A percentile compares a stretch with the other conserved stretches of the same genome.
phyloP scores from a whole-genome alignment of 2,113 vertebrate species.

The Myotis brandtii region DNA sequence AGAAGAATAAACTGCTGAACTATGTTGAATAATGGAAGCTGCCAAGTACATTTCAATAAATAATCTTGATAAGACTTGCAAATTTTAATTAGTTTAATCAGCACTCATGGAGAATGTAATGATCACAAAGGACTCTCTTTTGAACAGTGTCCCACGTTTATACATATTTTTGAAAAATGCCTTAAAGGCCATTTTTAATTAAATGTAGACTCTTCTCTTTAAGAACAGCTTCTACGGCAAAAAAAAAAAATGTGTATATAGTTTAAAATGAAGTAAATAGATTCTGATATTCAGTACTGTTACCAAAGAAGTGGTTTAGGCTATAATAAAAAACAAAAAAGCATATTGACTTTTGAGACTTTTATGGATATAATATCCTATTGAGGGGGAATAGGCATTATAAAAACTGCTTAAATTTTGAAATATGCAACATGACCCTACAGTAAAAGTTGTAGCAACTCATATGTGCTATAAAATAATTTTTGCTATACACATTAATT shows the following conservation, averaged over 20 bases:
- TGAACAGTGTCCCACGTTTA: slow-evolving; percentile 47
- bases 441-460: neutral
- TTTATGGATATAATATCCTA: neutral
- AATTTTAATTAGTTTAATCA: slow-evolving; percentile 68
- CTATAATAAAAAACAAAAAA: neutral
- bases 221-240: slow-evolving; percentile 44
- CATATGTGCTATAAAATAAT: neutral
- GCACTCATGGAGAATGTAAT: slow-evolving; percentile 34
- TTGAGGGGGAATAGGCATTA: neutral
- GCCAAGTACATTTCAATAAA: slow-evolving; percentile 55
- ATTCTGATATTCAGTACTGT: neutral
- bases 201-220: neutral
- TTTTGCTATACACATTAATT: neutral
- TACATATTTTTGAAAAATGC: neutral
- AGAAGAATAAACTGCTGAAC: slow-evolving; percentile 36
- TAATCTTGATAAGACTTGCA: slow-evolving; percentile 57
- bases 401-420: neutral
- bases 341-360: neutral
- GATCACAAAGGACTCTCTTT: slow-evolving; percentile 16
- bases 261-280: slow-evolving; percentile 31
- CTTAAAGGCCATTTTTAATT: slow-evolving; percentile 61
- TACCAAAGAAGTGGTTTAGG: neutral
- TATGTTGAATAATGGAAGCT: neutral
- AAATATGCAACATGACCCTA: neutral
- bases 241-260: slow-evolving; percentile 55